Base-by-base conservation (phyloP, 30 jellyfish, hydroid and myxozoan genomes). In the Chrysaora quinquecirrha region DNA sequence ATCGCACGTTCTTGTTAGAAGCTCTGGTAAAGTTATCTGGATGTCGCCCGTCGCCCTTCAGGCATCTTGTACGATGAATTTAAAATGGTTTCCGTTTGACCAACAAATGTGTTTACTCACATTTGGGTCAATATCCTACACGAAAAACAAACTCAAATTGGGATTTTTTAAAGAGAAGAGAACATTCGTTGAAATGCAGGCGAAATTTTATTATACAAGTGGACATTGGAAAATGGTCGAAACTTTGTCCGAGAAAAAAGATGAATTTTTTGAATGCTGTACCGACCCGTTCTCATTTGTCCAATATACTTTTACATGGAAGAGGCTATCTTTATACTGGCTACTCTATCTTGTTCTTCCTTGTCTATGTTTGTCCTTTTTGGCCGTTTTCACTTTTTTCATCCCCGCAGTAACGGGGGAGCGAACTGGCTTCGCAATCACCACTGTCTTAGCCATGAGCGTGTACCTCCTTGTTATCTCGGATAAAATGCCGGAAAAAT, bases 401-500 rank as follows among this genome's bases (percentile, higher is more conserved):
- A 69, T 90, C 48, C 97, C 97, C 1, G 89, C 90, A n/a, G 97
- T 52, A 33, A 73, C 89, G 50, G 97, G 97, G 19, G 97, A 90
- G 75, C 38, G 97, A 66, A 90, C 87, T 48, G 97, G 97, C 24
- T 84, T 90, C 43, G 97, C 96, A 0, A 79, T 90, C 64, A 90
- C 97, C 0, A 85, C 87, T 25, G 86, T 90, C 9, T 84, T 90
- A 74, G 82, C 94, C 7, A 70, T 90, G 72, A 90, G 96, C 73
- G 97, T 90, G 30, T 90, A 90, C 64, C 93, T 90, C 3, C 82
- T 90, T 34, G 97, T 90, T 71, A 90, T 90, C 68, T 76, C 96
- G 30, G 96, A 90, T 47, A 73, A 73, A 65, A 76, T 90, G 69
- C 97, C 97, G 18, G 97, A 90, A 76, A 90, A 84, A 73, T 90